phyloP scores from a whole-genome alignment of 2,113 vertebrate species.

The Nansenia antarctica region DNA sequence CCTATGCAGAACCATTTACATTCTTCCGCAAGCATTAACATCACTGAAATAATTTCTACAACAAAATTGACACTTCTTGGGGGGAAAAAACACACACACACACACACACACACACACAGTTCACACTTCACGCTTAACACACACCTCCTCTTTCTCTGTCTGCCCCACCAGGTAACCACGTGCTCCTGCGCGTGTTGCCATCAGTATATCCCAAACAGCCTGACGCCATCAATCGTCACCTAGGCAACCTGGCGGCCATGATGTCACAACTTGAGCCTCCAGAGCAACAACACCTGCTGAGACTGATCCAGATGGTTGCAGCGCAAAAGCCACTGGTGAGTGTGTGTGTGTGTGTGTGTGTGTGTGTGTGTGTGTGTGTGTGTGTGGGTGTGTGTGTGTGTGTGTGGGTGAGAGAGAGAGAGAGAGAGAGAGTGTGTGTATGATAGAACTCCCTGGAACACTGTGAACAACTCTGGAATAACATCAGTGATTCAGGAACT shows the following conservation, averaged over 20 bases:
- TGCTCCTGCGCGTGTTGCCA: constrained; percentile 88
- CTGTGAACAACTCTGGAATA: not conserved
- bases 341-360: not conserved
- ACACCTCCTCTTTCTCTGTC: not conserved
- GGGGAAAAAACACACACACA: too few relatives aligned
- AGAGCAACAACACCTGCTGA: constrained; percentile 87
- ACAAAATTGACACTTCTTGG: constrained; percentile 12
- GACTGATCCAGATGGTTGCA: constrained; percentile 83
- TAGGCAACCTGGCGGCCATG: constrained; percentile 78
- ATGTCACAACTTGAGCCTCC: constrained; percentile 79
- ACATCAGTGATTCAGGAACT: constrained; percentile 3
- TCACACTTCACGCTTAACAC: not conserved
- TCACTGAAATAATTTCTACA: constrained; percentile 7
- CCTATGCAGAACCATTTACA: constrained; percentile 13
- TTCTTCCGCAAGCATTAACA: constrained; percentile 11
- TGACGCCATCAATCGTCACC: constrained; percentile 70
- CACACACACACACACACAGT: not conserved
- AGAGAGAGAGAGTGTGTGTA: not conserved
- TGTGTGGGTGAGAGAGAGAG: not conserved
- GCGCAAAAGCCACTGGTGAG: constrained; percentile 83
- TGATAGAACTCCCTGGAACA: not conserved
- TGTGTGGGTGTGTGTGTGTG: not conserved
- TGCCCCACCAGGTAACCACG: constrained; percentile 79
- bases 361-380: not conserved
- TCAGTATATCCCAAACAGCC: constrained; percentile 85